Evolutionary conservation across 2,113 vertebrate species (phyloP).

Genomic region (Dolichotis patagonum): DNA sequence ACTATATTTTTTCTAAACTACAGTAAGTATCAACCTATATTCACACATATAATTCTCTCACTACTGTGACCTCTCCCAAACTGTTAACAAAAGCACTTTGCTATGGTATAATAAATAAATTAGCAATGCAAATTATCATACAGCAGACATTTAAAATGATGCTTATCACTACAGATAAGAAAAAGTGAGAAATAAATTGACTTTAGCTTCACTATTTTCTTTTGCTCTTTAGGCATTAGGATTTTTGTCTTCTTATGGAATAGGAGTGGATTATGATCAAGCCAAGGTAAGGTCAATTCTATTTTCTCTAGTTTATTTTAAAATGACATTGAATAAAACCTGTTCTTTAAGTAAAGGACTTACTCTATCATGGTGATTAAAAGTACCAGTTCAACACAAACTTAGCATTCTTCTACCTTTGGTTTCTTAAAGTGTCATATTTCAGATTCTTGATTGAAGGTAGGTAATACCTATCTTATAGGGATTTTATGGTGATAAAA

Average conservation of each 20-base stretch:
- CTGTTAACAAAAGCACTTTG: constrained; percentile 19
- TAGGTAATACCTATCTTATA: not conserved
- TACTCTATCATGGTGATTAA: not conserved
- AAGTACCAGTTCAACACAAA: not conserved
- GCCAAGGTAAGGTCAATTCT: constrained; percentile 82
- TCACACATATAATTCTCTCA: constrained; percentile 10
- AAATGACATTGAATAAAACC: not conserved
- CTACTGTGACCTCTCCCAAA: constrained; percentile 15
- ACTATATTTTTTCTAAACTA: constrained; percentile 33
- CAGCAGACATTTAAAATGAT: not conserved
- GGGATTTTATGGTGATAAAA: not conserved
- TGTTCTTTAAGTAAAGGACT: not conserved
- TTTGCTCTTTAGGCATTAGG: constrained; percentile 82
- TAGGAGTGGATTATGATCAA: constrained; percentile 84
- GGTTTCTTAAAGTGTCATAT: constrained; percentile 13
- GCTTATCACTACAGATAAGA: constrained; percentile 28
- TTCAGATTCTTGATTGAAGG: not conserved
- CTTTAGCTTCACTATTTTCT: constrained; percentile 54
- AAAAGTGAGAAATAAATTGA: constrained; percentile 53
- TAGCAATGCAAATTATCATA: not conserved
- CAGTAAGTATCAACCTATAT: constrained; percentile 10
- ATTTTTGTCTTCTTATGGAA: constrained; percentile 85
- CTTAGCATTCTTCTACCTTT: not conserved
- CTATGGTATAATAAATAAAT: constrained; percentile 53
- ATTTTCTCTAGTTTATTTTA: constrained; percentile 51